phyloP scores from a whole-genome alignment of 1,140 invertebrate species.

The Diachasmimorpha longicaudata region DNA sequence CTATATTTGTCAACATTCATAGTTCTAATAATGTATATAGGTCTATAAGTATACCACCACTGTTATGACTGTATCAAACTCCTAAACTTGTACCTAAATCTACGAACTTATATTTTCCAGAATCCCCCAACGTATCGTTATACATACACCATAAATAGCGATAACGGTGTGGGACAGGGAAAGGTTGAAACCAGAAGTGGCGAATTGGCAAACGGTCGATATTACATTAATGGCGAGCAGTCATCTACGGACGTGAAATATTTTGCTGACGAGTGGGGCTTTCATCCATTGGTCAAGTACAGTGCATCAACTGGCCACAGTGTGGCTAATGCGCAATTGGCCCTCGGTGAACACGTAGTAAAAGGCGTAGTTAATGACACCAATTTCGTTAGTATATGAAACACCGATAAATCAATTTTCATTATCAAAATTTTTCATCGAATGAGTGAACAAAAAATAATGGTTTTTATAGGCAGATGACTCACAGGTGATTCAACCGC shows the following conservation, averaged over 20 bases:
- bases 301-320: slow-evolving; percentile 56
- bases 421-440: neutral
- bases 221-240: slow-evolving; percentile 49
- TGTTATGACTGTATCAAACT: no score
- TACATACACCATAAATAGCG: slow-evolving; percentile 59
- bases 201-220: slow-evolving; percentile 64
- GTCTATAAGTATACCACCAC: no score
- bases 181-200: slow-evolving; percentile 65
- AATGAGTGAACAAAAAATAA: neutral
- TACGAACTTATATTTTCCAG: slow-evolving; percentile 41
- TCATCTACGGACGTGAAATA: slow-evolving; percentile 65
- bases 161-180: slow-evolving; percentile 62
- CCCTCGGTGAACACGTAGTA: slow-evolving; percentile 65
- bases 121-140: slow-evolving; percentile 63
- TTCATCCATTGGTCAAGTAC: slow-evolving; percentile 68
- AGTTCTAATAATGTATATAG: no score
- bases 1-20: no score
- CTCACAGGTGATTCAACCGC: neutral
- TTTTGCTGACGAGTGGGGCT: slow-evolving; percentile 68
- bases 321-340: slow-evolving; percentile 58
- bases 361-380: slow-evolving; percentile 54
- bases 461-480: neutral
- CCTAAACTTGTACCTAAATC: neutral
- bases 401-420: slow-evolving; percentile 10
- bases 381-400: slow-evolving; percentile 38